A percentile compares a stretch with the other conserved stretches of the same genome.
phyloP scores from a whole-genome alignment of 2,113 vertebrate species.

The Megaceryle torquata region DNA sequence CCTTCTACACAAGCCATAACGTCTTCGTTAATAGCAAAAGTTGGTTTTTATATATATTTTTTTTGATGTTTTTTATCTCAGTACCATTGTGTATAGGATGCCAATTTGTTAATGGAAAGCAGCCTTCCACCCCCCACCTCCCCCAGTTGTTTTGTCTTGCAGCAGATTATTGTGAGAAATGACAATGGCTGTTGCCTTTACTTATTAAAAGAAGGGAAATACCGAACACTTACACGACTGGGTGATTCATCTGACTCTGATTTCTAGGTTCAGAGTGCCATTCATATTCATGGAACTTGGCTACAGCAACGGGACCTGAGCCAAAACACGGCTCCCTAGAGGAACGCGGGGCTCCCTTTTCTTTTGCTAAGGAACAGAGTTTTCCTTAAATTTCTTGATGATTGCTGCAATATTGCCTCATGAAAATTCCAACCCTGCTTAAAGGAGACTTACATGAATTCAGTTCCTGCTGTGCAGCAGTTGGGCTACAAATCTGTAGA shows the following conservation, averaged over 20 bases:
- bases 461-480: neutral
- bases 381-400: neutral
- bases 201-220: slow-evolving; percentile 46
- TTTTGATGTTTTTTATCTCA: neutral
- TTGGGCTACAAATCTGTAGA: neutral
- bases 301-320: neutral
- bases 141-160: neutral
- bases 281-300: slow-evolving; percentile 29
- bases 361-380: neutral
- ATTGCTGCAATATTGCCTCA: neutral
- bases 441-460: neutral
- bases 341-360: neutral
- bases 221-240: neutral
- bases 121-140: neutral
- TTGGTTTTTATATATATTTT: neutral
- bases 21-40: neutral
- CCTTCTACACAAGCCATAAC: neutral
- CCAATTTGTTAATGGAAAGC: slow-evolving; percentile 35
- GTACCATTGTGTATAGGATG: neutral
- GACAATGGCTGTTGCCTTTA: slow-evolving; percentile 18
- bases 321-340: neutral
- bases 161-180: slow-evolving; percentile 26
- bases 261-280: slow-evolving; percentile 34
- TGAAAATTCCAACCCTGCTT: neutral
- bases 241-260: slow-evolving; percentile 49